Evolutionary conservation across 2,113 vertebrate species (phyloP).

Genomic region (Lanius collurio): DNA sequence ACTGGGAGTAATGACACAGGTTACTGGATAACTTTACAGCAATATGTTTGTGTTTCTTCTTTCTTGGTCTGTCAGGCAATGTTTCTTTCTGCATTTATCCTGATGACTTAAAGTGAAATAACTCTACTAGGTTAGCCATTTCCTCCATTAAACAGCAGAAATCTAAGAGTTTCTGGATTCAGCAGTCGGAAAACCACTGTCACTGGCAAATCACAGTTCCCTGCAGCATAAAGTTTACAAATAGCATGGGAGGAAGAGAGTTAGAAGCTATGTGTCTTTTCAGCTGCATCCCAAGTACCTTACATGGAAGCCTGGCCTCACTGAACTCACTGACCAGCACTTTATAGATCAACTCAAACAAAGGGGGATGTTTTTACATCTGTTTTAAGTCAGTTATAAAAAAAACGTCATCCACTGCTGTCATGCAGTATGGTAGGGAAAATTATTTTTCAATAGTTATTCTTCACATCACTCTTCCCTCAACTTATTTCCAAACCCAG

Average conservation of each 20-base stretch:
- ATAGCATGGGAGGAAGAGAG: not conserved
- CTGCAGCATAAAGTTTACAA: not conserved
- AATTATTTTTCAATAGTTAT: not conserved
- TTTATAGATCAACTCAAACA: not conserved
- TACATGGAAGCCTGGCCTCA: not conserved
- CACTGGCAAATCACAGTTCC: not conserved
- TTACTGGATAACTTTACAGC: slow-evolving; percentile 12
- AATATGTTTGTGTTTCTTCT: not conserved
- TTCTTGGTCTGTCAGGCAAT: not conserved
- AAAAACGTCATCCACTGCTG: not conserved
- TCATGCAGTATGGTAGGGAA: not conserved
- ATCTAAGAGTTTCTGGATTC: not conserved
- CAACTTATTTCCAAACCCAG: not conserved
- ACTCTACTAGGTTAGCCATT: not conserved
- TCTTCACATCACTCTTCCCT: not conserved
- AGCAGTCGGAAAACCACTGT: not conserved
- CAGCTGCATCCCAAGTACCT: not conserved
- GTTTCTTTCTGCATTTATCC: not conserved
- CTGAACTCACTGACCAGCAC: not conserved
- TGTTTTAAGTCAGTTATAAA: not conserved
- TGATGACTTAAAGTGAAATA: not conserved
- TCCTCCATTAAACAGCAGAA: not conserved
- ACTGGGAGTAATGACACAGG: not conserved
- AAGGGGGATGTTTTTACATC: not conserved
- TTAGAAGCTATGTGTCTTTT: not conserved